phyloP scores from a whole-genome alignment of 2,888 invertebrate genomes.

The Yponomeuta cagnagella region DNA sequence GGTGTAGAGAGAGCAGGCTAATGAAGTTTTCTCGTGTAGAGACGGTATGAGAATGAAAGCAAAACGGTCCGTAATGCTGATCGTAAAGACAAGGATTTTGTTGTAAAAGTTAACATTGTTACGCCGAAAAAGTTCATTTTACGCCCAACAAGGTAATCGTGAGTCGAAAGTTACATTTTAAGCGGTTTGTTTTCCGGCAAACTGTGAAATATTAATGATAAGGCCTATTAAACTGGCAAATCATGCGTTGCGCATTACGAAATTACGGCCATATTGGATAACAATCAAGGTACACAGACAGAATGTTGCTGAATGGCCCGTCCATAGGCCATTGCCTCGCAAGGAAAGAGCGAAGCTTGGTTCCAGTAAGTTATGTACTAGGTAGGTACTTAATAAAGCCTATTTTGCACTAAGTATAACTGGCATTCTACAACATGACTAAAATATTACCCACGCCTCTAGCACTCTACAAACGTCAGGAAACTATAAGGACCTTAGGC shows the following conservation, averaged over 20 bases:
- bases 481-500: too few relatives aligned
- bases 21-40: constrained; percentile 1
- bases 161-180: constrained; percentile 10
- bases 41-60: background rate
- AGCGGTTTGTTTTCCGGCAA: constrained; percentile 10
- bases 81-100: background rate
- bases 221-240: constrained; percentile 22
- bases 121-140: background rate
- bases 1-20: background rate
- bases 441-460: too few relatives aligned
- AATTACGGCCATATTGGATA: constrained; percentile 25
- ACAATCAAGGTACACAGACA: constrained; percentile 17
- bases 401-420: background rate
- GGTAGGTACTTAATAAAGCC: background rate
- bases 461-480: too few relatives aligned
- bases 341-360: constrained; percentile 13
- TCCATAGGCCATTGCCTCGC: constrained; percentile 6
- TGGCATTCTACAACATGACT: too few relatives aligned
- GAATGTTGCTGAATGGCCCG: background rate
- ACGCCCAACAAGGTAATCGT: background rate
- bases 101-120: background rate
- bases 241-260: constrained; percentile 34
- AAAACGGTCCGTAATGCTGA: background rate
- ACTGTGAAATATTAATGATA: constrained; percentile 7
- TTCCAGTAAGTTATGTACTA: background rate